These are phyloP conservation scores for Recurvirostra avosetta DNA, from an alignment of 2,113 vertebrate genomes.

Conservation along the genomic window DNA sequence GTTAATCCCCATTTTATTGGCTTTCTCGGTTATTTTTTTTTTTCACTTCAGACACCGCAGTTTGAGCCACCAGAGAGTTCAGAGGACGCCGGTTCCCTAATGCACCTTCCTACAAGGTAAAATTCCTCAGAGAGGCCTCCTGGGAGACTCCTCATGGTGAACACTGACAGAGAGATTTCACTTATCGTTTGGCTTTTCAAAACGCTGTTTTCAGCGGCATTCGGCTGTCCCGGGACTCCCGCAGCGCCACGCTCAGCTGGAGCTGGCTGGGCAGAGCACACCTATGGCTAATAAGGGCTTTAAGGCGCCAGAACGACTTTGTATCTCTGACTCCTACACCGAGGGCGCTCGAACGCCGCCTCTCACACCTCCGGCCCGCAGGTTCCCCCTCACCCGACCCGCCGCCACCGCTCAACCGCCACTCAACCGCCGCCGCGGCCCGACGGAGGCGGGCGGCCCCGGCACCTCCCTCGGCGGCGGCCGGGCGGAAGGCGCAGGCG, in stretches of 20 bases:
- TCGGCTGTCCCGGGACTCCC: no score
- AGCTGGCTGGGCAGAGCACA: not conserved
- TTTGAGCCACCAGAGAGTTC: not conserved
- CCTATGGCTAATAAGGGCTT: accelerated
- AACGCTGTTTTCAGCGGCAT: not conserved
- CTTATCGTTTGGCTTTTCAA: not conserved
- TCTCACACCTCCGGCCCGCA: no score
- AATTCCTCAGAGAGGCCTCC: not conserved
- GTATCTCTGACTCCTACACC: accelerated
- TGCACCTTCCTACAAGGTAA: not conserved
- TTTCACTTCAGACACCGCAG: not conserved
- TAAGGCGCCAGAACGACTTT: accelerated
- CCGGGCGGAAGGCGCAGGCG: not conserved
- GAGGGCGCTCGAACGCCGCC: accelerated
- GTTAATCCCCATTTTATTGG: not conserved
- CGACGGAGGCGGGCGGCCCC: no score
- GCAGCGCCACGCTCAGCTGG: accelerated
- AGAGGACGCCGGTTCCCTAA: not conserved
- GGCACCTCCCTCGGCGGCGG: no score
- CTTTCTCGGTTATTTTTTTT: not conserved
- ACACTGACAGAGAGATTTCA: accelerated
- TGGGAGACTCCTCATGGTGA: accelerated
- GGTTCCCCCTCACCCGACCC: no score
- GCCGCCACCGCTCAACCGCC: accelerated
- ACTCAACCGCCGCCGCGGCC: no score